A percentile compares a stretch with the other conserved stretches of the same genome.
Evolutionary conservation across 2,888 invertebrate species (phyloP).

Genomic region (Melinaea menophilus): DNA sequence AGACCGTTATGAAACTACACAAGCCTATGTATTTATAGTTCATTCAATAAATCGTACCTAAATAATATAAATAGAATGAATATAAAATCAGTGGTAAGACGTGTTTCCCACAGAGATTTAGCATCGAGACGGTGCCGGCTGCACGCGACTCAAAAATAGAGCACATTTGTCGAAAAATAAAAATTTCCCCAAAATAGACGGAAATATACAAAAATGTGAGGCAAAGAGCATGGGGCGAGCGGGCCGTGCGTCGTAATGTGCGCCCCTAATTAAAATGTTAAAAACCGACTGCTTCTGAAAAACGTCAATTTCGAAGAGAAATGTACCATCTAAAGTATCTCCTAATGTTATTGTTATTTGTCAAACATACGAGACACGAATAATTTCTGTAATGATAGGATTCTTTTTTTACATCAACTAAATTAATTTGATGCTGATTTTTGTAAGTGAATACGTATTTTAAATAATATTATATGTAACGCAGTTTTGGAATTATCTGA

Average conservation of each 20-base stretch:
- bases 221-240: slow-evolving; percentile 74
- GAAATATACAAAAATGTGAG: slow-evolving; percentile 77
- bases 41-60: slow-evolving; percentile 33
- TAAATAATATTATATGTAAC: too few relatives aligned
- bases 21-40: slow-evolving; percentile 15
- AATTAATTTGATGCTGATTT: neutral
- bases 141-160: slow-evolving; percentile 76
- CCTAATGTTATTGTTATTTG: slow-evolving; percentile 71
- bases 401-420: neutral
- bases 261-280: slow-evolving; percentile 79
- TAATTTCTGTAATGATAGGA: slow-evolving; percentile 22
- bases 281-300: slow-evolving; percentile 76
- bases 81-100: slow-evolving; percentile 44
- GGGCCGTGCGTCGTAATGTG: slow-evolving; percentile 76
- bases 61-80: slow-evolving; percentile 39
- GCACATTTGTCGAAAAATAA: slow-evolving; percentile 76
- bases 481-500: too few relatives aligned
- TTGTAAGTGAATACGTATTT: too few relatives aligned
- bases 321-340: slow-evolving; percentile 73
- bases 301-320: slow-evolving; percentile 77
- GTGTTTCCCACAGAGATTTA: slow-evolving; percentile 77
- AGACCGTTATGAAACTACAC: slow-evolving; percentile 10
- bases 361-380: slow-evolving; percentile 54
- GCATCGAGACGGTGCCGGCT: slow-evolving; percentile 68
- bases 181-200: slow-evolving; percentile 76